Evolutionary conservation across 2,797 vertebrate genomes (phyloP), one percentile per base, ranked within the genome.

Genomic region (Masticophis lateralis): DNA sequence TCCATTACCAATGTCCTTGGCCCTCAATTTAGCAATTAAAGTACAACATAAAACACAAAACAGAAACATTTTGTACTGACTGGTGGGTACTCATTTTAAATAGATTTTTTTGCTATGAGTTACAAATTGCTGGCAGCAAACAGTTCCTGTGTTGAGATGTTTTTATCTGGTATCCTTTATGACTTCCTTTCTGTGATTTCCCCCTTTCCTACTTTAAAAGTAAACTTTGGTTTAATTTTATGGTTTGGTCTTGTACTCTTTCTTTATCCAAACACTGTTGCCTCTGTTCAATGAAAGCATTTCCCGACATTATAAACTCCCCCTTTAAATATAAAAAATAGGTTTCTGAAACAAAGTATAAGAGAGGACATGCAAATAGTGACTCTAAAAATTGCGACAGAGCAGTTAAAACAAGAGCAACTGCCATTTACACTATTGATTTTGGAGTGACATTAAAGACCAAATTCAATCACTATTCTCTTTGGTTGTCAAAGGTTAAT

Each of bases 401-500:
- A 91, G 95, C 94, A 94, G 92, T 96, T 95, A 95, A 95, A 96
- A 97, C 37, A 94, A 60, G 79, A 95, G 88, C 94, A 96, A 96
- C 95, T 86, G 91, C 93, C 94, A 96, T 96, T 97, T 96, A 96
- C 74, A 96, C 63, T 97, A 96, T 96, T 96, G 96, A 97, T 97
- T 97, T 97, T 95, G 96, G 95, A 86, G 94, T 88, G 95, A 94
- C 93, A 94, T 96, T 97, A 96, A 96, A 97, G 90, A 94, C 69
- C 90, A 94, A 96, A 96, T 92, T 95, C 95, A 96, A 95, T 95
- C 94, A 95, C 96, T 86, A 95, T 96, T 97, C 96, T 96, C 94
- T 96, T 96, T 95, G 92, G 92, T 96, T 97, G 96, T 97, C 95
- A 96, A 96, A 96, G 93, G 94, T 96, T 97, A 97, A 95, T 95